Evolutionary conservation across 2,797 vertebrate genomes (phyloP), one percentile per base, ranked within the genome.

Genomic region (Pipistrellus pipistrellus): DNA sequence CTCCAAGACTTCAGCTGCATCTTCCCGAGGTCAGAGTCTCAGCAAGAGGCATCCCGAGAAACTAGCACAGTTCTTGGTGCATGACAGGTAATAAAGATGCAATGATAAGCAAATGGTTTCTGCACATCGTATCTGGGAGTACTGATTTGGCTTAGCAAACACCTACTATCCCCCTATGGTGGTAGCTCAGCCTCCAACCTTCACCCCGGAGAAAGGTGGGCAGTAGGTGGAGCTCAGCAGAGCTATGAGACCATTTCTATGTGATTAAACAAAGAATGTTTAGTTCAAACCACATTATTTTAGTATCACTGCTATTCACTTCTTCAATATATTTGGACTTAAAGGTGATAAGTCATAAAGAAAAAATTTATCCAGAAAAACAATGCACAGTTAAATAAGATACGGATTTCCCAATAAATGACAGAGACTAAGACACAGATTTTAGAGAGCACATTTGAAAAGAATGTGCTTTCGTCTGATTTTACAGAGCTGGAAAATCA

Each of bases 401-500:
- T 23, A 30, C 2, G 14, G 35, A 72, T 89, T 95, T 81, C 72
- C 72, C 48, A 87, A 57, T 72, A 81, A 76, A 81, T 38, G 13
- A 80, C 1, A 38, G 21, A 93, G 71, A 85, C 11, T 38, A 87
- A 30, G 8, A 46, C 38, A 88, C 53, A 80, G 48, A 76, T 38
- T 84, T 78, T 72, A 83, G 8, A 64, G 12, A 72, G 44, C 8
- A 72, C 23, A 32, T 53, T 62, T 76, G 88, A 48, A 51, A 48
- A 53, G 76, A 94, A 94, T n/a, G 44, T 90, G 87, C 69, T 81
- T 64, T 94, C 7, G 5, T 94, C 46, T 55, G 95, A 96, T 87
- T 93, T 95, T 89, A 76, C 30, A 72, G 55, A 78, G 82, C 88
- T 92, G 76, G 38, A 95, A n/a, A n/a, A n/a, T n/a, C n/a, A n/a